Evolutionary conservation across 2,113 vertebrate species (phyloP).

Genomic region (Mixornis gularis): DNA sequence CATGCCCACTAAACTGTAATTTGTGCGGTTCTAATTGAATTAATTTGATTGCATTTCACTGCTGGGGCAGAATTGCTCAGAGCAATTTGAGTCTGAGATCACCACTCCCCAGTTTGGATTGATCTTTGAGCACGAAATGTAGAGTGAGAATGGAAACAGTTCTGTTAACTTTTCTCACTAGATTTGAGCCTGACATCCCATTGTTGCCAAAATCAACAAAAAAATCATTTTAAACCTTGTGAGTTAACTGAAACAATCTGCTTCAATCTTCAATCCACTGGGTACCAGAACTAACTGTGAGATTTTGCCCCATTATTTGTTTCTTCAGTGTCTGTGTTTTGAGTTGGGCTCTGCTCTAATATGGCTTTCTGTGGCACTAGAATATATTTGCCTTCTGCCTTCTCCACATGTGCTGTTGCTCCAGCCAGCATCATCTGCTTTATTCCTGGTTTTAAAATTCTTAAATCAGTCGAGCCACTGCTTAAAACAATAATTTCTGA

Average conservation of each 20-base stretch:
- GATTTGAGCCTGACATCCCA: not conserved
- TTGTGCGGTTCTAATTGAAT: not conserved
- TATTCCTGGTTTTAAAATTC: not conserved
- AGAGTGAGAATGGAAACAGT: not conserved
- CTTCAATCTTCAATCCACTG: not conserved
- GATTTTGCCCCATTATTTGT: not conserved
- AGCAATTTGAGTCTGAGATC: not conserved
- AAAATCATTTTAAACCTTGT: not conserved
- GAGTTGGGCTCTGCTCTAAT: not conserved
- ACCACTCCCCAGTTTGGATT: not conserved
- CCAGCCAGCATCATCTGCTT: not conserved
- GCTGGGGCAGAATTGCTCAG: not conserved
- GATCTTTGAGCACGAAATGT: not conserved
- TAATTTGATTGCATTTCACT: not conserved
- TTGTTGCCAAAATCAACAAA: conserved; percentile 9
- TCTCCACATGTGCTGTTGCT: not conserved
- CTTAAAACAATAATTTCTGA: not conserved
- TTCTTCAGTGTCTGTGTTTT: not conserved
- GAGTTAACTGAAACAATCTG: not conserved
- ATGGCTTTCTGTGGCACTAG: not conserved
- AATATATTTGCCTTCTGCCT: not conserved
- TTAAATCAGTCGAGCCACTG: not conserved
- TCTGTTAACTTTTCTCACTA: conserved; percentile 4
- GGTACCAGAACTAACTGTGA: not conserved
- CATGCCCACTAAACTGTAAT: not conserved